Conservation (phyloP, 2,888 invertebrate genomes). For the Cephonodes hylas region DNA sequence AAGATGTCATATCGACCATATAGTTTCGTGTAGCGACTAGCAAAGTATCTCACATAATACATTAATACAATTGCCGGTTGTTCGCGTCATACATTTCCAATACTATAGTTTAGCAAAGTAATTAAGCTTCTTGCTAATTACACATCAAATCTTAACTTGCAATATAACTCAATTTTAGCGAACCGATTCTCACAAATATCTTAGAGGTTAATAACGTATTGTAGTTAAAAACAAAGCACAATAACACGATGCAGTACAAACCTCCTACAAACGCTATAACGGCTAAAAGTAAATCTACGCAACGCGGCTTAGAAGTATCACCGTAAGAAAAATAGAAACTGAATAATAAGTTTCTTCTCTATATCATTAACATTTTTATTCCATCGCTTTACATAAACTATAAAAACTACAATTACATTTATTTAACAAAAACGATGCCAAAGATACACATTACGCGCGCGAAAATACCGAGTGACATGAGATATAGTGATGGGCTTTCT, state of each 20-base stretch:
- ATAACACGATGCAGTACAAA: neutral
- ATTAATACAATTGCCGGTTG: too few species aligned
- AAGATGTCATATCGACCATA: too few species aligned
- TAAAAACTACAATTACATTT: neutral
- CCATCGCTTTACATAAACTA: neutral
- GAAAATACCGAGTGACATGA: neutral
- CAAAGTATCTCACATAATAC: too few species aligned
- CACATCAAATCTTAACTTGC: too few species aligned
- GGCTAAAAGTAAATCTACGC: neutral
- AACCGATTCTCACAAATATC: too few species aligned
- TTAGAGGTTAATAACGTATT: too few species aligned
- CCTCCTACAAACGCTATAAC: neutral
- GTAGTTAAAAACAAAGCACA: neutral
- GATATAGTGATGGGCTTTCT: too few species aligned
- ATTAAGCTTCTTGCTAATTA: too few species aligned
- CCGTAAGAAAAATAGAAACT: neutral
- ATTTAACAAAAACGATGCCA: neutral
- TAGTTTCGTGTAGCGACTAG: too few species aligned
- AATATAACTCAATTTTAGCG: too few species aligned
- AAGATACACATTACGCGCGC: neutral
- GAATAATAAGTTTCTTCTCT: neutral
- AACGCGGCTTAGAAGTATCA: neutral
- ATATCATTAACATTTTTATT: neutral
- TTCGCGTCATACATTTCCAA: too few species aligned
- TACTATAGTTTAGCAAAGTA: too few species aligned